phyloP scores from a whole-genome alignment of 2,797 vertebrate species.

The Jordanella pulchra region DNA sequence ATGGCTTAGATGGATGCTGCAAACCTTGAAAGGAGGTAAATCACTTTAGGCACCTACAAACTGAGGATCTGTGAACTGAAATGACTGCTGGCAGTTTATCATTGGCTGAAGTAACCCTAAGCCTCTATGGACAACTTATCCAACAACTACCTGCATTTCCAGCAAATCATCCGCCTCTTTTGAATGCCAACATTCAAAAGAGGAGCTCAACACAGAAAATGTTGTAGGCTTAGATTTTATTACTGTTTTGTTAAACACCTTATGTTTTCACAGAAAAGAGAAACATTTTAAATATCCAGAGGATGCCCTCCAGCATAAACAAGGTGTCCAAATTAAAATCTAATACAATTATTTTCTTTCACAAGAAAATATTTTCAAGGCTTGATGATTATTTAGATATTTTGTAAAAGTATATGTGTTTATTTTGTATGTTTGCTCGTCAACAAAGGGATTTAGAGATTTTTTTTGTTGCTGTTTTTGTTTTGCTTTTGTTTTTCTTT shows the following conservation, averaged over 20 bases:
- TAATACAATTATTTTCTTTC: not conserved
- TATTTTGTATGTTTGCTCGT: not conserved
- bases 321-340: not conserved
- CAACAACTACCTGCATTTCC: slow-evolving; percentile 49
- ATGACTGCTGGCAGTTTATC: slow-evolving; percentile 54
- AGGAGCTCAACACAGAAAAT: slow-evolving; percentile 21
- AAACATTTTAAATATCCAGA: not conserved
- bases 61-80: slow-evolving; percentile 43
- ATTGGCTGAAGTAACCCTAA: slow-evolving; percentile 48
- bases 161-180: slow-evolving; percentile 36
- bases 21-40: slow-evolving; percentile 57
- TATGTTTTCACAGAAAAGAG: not conserved
- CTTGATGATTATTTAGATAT: not conserved
- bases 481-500: not conserved
- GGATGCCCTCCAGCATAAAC: not conserved
- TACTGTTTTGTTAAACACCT: not conserved
- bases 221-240: not conserved
- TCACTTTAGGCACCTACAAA: slow-evolving; percentile 57
- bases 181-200: slow-evolving; percentile 39
- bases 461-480: not conserved
- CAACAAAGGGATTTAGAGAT: not conserved
- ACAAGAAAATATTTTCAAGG: not conserved
- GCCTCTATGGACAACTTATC: slow-evolving; percentile 55
- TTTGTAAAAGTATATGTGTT: not conserved
- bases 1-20: slow-evolving; percentile 37